Conservation (phyloP, 2,113 vertebrate genomes). For the Vanacampus margaritifer region DNA sequence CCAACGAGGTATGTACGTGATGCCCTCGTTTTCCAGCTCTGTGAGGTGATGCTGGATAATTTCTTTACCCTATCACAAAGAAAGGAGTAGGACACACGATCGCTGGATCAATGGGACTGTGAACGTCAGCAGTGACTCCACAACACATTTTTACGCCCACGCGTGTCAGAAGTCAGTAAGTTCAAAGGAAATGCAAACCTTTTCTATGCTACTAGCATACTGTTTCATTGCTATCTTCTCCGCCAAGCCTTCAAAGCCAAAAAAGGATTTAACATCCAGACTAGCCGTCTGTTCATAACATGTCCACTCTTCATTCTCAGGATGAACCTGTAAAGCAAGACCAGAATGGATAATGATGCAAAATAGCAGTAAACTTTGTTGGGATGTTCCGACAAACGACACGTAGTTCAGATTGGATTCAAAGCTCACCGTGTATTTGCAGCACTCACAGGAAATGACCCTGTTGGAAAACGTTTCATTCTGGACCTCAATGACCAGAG, state of each 20-base stretch:
- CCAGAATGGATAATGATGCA: background rate
- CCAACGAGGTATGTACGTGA: constrained; percentile 87
- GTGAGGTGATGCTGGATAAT: constrained; percentile 92
- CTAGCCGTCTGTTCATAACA: constrained; percentile 95
- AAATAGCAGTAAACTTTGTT: background rate
- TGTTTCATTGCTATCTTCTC: constrained; percentile 98
- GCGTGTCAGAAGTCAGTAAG: background rate
- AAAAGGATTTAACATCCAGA: constrained; percentile 97
- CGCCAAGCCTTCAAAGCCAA: constrained; percentile 94
- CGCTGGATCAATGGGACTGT: background rate
- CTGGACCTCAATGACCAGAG: constrained; percentile 86
- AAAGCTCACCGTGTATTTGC: constrained; percentile 86
- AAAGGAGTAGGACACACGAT: constrained; percentile 9
- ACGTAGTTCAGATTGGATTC: background rate
- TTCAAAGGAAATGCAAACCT: constrained; percentile 71
- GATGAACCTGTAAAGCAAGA: constrained; percentile 82
- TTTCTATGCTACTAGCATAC: constrained; percentile 92
- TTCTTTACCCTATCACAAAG: constrained; percentile 84
- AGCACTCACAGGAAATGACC: constrained; percentile 84
- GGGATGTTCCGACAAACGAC: background rate
- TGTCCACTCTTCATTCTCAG: constrained; percentile 95
- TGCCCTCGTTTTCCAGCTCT: constrained; percentile 86
- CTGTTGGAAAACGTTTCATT: constrained; percentile 93
- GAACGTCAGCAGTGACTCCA: background rate
- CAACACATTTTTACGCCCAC: too few species aligned